These are phyloP conservation scores for Latrodectus geometricus DNA, from an alignment of 1,140 invertebrate species.

Conservation along the genomic window DNA sequence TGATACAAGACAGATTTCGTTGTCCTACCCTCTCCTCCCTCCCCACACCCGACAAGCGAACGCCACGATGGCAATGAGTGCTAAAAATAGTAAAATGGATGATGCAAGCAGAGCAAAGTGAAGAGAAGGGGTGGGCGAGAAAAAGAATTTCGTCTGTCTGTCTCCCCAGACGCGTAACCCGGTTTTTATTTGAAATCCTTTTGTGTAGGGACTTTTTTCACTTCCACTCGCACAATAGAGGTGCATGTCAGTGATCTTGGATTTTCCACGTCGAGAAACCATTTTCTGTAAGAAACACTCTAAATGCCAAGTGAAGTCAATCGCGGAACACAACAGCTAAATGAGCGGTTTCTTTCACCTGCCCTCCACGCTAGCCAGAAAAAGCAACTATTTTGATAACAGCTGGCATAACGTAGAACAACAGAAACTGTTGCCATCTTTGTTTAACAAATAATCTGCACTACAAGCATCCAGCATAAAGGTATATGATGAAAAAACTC, in stretches of 20 bases:
- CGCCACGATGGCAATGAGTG: background rate
- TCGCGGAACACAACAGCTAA: too few species aligned
- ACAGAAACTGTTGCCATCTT: too few species aligned
- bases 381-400: too few species aligned
- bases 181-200: slow-evolving; percentile 22
- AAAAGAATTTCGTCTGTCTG: slow-evolving; percentile 4
- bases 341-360: too few species aligned
- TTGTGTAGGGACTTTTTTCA: background rate
- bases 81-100: slow-evolving; percentile 16
- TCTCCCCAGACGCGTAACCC: slow-evolving; percentile 27
- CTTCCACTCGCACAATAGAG: background rate
- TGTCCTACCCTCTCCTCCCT: too few species aligned
- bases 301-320: too few species aligned
- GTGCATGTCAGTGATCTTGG: background rate
- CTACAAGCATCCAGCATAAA: too few species aligned
- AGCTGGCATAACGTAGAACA: too few species aligned
- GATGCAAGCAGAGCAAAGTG: slow-evolving; percentile 1
- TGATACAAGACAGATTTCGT: too few species aligned
- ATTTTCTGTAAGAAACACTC: background rate
- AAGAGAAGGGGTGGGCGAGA: background rate
- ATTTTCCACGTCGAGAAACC: background rate
- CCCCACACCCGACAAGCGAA: background rate
- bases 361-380: too few species aligned
- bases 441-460: too few species aligned
- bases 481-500: too few species aligned